Conservation (phyloP, 2,888 invertebrate genomes). For the Chymomyza fuscimana region DNA sequence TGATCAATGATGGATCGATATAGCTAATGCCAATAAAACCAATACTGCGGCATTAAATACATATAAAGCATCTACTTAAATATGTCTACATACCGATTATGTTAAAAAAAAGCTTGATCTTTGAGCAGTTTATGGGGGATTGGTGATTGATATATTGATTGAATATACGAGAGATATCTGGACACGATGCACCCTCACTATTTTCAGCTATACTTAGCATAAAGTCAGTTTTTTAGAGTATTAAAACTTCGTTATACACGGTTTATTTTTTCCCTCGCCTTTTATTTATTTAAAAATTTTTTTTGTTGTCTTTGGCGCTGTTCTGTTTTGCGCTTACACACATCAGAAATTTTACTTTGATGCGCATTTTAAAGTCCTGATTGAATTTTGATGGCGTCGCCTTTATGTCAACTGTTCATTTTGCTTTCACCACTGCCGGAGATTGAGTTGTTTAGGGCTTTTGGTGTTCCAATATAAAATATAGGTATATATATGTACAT, state of each 20-base stretch:
- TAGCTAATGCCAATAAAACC: too few species aligned
- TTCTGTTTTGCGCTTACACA: constrained; percentile 4
- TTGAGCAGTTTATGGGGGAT: too few species aligned
- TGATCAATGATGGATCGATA: too few species aligned
- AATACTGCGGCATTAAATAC: too few species aligned
- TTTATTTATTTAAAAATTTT: constrained; percentile 2
- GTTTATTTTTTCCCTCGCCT: background rate
- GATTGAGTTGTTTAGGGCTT: constrained; percentile 15
- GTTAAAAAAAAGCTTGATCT: too few species aligned
- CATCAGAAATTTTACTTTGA: constrained; percentile 17
- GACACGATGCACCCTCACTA: too few species aligned
- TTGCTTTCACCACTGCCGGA: background rate
- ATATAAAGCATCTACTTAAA: too few species aligned
- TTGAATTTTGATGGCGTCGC: constrained; percentile 25
- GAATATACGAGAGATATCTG: too few species aligned
- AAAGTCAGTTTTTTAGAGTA: background rate
- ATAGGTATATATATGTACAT: background rate
- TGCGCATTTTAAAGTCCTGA: constrained; percentile 21
- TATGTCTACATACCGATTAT: too few species aligned
- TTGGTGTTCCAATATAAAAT: background rate
- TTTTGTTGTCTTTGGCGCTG: background rate
- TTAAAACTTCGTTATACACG: background rate
- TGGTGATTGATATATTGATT: too few species aligned
- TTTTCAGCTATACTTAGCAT: too few species aligned
- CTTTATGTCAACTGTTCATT: constrained; percentile 3